phyloP scores from a whole-genome alignment of 2,113 vertebrate genomes.

The Aphyosemion australe region DNA sequence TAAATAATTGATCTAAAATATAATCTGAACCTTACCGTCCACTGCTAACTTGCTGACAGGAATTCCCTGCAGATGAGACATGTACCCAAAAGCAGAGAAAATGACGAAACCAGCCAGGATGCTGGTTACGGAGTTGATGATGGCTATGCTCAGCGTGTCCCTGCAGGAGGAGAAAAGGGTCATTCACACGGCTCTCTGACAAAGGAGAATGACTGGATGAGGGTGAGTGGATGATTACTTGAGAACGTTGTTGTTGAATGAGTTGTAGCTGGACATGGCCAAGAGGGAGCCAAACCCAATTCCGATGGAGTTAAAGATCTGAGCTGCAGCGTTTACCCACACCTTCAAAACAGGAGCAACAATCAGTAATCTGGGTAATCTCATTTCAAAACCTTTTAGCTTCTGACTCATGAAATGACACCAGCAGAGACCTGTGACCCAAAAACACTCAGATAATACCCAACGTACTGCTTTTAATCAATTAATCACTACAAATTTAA shows the following conservation, averaged over 20 bases:
- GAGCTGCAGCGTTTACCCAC: slow-evolving; percentile 82
- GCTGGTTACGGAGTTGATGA: slow-evolving; percentile 79
- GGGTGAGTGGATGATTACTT: slow-evolving; percentile 63
- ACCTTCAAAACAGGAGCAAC: slow-evolving; percentile 62
- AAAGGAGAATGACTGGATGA: not conserved
- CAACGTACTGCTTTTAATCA: too few relatives aligned
- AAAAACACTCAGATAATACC: too few relatives aligned
- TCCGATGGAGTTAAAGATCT: slow-evolving; percentile 83
- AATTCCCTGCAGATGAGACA: slow-evolving; percentile 79
- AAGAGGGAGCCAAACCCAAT: slow-evolving; percentile 80
- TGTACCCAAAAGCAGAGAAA: slow-evolving; percentile 82
- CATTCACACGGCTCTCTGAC: not conserved
- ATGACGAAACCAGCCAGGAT: slow-evolving; percentile 82
- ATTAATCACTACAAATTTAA: too few relatives aligned
- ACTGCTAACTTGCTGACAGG: slow-evolving; percentile 75
- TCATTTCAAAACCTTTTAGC: too few relatives aligned
- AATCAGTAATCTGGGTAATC: not conserved
- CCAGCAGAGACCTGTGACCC: too few relatives aligned
- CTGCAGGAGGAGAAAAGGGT: slow-evolving; percentile 45
- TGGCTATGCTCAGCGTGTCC: slow-evolving; percentile 75
- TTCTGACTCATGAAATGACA: too few relatives aligned
- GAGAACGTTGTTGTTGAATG: slow-evolving; percentile 80
- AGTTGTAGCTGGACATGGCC: slow-evolving; percentile 82
- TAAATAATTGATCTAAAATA: too few relatives aligned
- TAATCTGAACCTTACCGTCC: slow-evolving; percentile 67